Conservation (phyloP, 2,113 vertebrate species). For the Egretta garzetta region DNA sequence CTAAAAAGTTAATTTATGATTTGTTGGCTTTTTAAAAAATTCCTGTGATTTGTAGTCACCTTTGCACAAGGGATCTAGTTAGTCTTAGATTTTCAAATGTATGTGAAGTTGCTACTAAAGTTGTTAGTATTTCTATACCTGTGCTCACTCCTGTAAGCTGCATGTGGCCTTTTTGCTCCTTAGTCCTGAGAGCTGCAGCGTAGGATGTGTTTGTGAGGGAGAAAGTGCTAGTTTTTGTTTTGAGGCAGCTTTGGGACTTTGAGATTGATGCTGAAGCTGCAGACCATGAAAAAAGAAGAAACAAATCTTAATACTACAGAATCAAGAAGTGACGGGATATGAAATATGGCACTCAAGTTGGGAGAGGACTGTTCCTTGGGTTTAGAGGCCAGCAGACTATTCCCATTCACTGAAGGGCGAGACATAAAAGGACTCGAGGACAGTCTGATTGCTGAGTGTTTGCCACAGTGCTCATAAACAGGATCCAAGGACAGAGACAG, state of each 20-base stretch:
- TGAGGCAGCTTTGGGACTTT: constrained; percentile 10
- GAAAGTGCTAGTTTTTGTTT: constrained; percentile 18
- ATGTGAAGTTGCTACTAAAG: neutral
- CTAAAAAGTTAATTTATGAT: neutral
- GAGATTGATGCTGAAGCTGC: constrained; percentile 1
- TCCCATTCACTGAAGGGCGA: neutral
- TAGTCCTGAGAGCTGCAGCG: neutral
- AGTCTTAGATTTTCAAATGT: neutral
- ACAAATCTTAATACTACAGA: neutral
- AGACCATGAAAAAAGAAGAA: neutral
- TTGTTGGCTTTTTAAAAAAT: neutral
- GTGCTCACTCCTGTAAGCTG: neutral
- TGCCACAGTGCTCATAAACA: constrained; percentile 27
- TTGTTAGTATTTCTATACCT: neutral
- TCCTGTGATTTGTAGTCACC: neutral
- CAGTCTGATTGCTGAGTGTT: constrained; percentile 14
- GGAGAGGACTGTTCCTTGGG: neutral
- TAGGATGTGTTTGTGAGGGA: neutral
- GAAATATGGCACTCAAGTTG: constrained; percentile 7
- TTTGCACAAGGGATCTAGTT: neutral
- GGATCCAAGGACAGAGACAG: constrained; percentile 15
- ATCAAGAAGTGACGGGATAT: constrained; percentile 2
- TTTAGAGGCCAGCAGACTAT: neutral
- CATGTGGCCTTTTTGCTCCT: neutral
- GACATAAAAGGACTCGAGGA: neutral